These are phyloP conservation scores for Pseudomyrmex cubaensis DNA, from an alignment of 1,140 invertebrate species.

Conservation along the genomic window DNA sequence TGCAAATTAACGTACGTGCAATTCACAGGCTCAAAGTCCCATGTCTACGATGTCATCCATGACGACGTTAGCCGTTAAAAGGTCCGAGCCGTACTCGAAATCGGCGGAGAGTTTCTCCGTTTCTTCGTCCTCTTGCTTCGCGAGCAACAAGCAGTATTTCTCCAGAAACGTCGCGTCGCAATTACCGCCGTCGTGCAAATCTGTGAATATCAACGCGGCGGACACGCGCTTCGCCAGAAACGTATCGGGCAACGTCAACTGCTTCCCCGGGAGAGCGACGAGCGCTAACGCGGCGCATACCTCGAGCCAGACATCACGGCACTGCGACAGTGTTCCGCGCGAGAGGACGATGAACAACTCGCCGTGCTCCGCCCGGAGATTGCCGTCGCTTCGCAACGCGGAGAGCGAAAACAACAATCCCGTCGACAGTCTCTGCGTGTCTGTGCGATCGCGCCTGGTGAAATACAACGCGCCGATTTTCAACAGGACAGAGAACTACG, in stretches of 20 bases:
- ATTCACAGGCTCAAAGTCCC: conserved; percentile 18
- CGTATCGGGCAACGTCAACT: not conserved
- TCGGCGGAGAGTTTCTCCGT: not conserved
- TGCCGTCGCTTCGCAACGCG: not conserved
- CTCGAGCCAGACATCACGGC: conserved; percentile 14
- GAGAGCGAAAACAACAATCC: conserved; percentile 37
- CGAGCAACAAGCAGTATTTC: conserved; percentile 22
- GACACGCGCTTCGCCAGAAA: not conserved
- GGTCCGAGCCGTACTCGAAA: not conserved
- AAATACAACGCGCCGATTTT: conserved; percentile 49
- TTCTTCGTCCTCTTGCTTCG: not conserved
- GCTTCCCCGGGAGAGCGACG: not conserved
- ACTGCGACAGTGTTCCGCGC: conserved; percentile 12
- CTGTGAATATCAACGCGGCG: not conserved
- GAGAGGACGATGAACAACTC: conserved; percentile 30
- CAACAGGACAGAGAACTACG: conserved; percentile 37
- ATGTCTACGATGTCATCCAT: not conserved
- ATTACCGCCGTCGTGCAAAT: conserved; percentile 9
- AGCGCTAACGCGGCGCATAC: conserved; percentile 31
- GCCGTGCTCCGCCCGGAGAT: conserved; percentile 1
- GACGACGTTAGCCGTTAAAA: not conserved
- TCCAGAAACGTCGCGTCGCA: conserved; percentile 3
- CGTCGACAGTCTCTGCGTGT: not conserved
- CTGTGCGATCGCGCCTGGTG: not conserved
- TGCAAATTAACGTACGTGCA: not conserved